phyloP scores from a whole-genome alignment of 1,140 invertebrate genomes.

The Drosophila bocki region DNA sequence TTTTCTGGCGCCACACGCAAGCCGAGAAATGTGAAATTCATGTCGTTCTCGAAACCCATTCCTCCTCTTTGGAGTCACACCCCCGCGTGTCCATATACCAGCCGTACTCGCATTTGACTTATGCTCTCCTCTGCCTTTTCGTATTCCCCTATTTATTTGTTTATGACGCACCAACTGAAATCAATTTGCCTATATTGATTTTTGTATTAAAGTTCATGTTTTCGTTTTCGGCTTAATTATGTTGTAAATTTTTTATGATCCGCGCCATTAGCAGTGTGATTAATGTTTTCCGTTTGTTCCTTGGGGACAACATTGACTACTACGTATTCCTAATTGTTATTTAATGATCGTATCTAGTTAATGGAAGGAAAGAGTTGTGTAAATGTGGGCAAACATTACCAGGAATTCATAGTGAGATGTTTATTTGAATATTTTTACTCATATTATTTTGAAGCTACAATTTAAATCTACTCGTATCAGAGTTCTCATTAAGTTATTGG shows the following conservation, averaged over 20 bases:
- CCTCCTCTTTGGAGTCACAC: conserved; percentile 15
- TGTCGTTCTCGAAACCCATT: conserved; percentile 37
- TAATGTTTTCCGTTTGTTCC: conserved; percentile 15
- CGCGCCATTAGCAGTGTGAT: conserved; percentile 14
- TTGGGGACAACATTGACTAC: background rate
- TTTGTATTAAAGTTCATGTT: conserved; percentile 68
- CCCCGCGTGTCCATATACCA: conserved; percentile 11
- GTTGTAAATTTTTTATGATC: conserved; percentile 56
- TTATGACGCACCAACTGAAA: conserved; percentile 65
- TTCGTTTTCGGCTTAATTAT: conserved; percentile 54
- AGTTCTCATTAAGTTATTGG: too few species aligned
- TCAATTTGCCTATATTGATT: conserved; percentile 77
- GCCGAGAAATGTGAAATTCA: conserved; percentile 73
- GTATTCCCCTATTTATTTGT: conserved; percentile 46
- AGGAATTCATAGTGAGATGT: background rate
- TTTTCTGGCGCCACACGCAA: conserved; percentile 79
- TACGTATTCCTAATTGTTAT: conserved; percentile 30
- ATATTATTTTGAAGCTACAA: background rate
- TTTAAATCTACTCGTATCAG: background rate
- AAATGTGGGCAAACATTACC: background rate
- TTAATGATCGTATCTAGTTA: conserved; percentile 34
- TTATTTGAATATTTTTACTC: background rate
- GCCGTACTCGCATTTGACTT: conserved; percentile 49
- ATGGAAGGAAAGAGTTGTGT: conserved; percentile 7
- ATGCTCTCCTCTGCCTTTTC: conserved; percentile 39